phyloP scores from a whole-genome alignment of 2,797 vertebrate genomes.

The Betta splendens region DNA sequence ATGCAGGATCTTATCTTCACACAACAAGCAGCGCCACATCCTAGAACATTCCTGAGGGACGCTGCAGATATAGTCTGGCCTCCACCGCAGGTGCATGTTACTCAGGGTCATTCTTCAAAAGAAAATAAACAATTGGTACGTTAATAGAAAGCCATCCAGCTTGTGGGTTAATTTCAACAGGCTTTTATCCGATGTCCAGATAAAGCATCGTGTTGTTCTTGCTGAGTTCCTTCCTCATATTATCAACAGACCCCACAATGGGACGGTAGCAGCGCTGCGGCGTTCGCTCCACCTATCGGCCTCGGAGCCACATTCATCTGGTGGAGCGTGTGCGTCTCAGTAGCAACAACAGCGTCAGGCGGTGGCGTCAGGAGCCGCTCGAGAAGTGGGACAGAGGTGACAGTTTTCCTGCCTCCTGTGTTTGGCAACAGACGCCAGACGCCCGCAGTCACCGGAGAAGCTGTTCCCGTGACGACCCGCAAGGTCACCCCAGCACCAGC shows the following conservation, averaged over 20 bases:
- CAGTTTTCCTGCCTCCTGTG: conserved; percentile 71
- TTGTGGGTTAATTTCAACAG: conserved; percentile 19
- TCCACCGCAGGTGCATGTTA: background rate
- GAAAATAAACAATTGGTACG: conserved; percentile 46
- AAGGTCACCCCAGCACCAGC: conserved; percentile 55
- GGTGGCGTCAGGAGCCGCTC: background rate
- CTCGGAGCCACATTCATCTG: too few species aligned
- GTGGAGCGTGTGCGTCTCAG: background rate
- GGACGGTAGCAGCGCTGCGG: background rate
- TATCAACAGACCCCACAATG: conserved; percentile 23
- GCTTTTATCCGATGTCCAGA: conserved; percentile 5
- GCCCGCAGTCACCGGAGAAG: conserved; percentile 61
- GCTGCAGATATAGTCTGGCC: conserved; percentile 19
- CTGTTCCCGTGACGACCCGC: conserved; percentile 38
- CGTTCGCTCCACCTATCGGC: too few species aligned
- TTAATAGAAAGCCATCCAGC: conserved; percentile 2
- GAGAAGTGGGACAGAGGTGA: conserved; percentile 78
- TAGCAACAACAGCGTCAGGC: conserved; percentile 28
- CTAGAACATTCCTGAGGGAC: conserved; percentile 5
- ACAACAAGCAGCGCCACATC: too few species aligned
- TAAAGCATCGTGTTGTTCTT: conserved; percentile 1
- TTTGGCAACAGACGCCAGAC: conserved; percentile 58
- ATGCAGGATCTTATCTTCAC: conserved; percentile 10
- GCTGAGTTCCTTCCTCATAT: conserved; percentile 60
- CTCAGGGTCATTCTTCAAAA: background rate